These are phyloP conservation scores for Oxyteleia sp. DNA, from an alignment of 2,888 invertebrate genomes.

Conservation along the genomic window DNA sequence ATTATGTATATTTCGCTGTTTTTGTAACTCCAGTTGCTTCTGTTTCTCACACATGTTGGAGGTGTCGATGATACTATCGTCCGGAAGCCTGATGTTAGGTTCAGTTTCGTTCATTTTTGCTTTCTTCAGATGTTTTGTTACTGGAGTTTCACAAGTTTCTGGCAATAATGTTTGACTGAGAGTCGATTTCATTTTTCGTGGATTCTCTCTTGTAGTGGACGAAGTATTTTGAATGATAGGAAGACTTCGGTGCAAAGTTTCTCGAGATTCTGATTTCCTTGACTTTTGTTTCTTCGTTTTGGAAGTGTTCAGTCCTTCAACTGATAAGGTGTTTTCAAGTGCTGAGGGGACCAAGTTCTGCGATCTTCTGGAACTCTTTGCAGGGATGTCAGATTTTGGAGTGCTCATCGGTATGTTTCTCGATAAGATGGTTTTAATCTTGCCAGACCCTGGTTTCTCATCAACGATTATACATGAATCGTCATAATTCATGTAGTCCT, in stretches of 20 bases:
- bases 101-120: conserved; percentile 81
- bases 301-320: no score
- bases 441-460: no score
- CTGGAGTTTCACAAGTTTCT: conserved; percentile 75
- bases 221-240: neutral
- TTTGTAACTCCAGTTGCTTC: no score
- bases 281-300: no score
- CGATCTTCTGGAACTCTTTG: conserved; percentile 18
- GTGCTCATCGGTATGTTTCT: conserved; percentile 36
- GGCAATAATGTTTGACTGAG: conserved; percentile 43
- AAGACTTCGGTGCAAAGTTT: conserved; percentile 35
- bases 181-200: conserved; percentile 13
- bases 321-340: neutral
- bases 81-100: conserved; percentile 76
- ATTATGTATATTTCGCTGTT: no score
- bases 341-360: conserved; percentile 19
- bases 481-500: no score
- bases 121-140: conserved; percentile 80
- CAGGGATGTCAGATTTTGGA: conserved; percentile 7
- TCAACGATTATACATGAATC: no score
- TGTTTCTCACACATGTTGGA: no score
- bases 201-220: neutral
- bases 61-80: no score
- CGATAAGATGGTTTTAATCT: no score
- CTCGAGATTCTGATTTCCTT: conserved; percentile 27